Evolutionary conservation across 2,888 invertebrate species (phyloP).

Genomic region (Drosophila stalkeri): DNA sequence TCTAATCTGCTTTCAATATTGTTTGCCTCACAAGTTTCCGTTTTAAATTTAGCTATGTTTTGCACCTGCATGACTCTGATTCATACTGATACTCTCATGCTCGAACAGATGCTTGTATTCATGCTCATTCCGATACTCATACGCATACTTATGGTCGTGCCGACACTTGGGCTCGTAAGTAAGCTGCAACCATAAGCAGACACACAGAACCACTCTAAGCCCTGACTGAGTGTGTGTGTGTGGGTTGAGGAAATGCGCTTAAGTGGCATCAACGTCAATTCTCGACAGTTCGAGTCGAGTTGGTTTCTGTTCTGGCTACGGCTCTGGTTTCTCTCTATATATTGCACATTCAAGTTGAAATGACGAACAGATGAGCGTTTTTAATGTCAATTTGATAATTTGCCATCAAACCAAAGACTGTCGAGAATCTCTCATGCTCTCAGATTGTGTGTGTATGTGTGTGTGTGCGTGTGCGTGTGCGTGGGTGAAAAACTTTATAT

Average conservation of each 20-base stretch:
- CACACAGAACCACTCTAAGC: neutral
- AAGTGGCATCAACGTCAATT: conserved; percentile 36
- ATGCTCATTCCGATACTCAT: conserved; percentile 1
- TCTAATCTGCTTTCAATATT: neutral
- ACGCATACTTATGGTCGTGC: neutral
- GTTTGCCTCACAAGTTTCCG: neutral
- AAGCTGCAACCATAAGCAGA: conserved; percentile 18
- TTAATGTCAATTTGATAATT: conserved; percentile 53
- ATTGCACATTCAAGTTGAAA: conserved; percentile 25
- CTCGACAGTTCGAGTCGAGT: conserved; percentile 15
- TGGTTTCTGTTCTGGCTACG: neutral
- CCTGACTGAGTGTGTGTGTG: conserved; percentile 1
- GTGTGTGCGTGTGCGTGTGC: conserved; percentile 3
- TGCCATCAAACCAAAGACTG: conserved; percentile 25
- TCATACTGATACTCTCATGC: conserved; percentile 1
- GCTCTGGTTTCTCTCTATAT: conserved; percentile 4
- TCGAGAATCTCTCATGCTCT: neutral
- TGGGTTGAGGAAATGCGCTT: conserved; percentile 33
- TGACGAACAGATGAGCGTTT: conserved; percentile 37
- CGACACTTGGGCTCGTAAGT: conserved; percentile 15
- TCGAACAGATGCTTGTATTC: conserved; percentile 6
- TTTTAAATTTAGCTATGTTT: neutral
- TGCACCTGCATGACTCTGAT: conserved; percentile 2
- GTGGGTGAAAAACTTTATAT: conserved; percentile 21
- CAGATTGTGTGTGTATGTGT: neutral